These are phyloP conservation scores for Acanthochromis polyacanthus DNA, from an alignment of 2,113 vertebrate species.

Conservation along the genomic window DNA sequence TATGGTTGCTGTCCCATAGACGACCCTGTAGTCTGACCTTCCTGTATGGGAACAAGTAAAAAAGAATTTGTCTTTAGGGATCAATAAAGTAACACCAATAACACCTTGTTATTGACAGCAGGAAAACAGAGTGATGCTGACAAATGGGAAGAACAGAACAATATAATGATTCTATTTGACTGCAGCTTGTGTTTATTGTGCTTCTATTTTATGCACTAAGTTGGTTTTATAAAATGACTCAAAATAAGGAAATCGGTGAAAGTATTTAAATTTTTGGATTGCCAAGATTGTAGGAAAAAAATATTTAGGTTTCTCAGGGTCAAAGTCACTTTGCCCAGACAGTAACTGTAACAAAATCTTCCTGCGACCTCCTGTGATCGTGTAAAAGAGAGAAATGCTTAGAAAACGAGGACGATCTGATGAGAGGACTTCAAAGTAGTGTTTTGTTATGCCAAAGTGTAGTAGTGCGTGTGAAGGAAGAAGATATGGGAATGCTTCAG, in stretches of 20 bases:
- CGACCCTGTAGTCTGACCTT: conserved; percentile 13
- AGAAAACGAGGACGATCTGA: conserved; percentile 17
- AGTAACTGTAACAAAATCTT: conserved; percentile 42
- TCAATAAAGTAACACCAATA: conserved; percentile 29
- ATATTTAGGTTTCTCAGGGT: not conserved
- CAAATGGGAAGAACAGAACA: conserved; percentile 7
- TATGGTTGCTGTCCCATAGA: not conserved
- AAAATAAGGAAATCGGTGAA: not conserved
- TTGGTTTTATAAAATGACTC: too few species aligned
- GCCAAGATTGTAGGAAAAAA: not conserved
- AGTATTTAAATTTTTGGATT: not conserved
- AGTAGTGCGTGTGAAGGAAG: conserved; percentile 22
- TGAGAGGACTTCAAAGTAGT: conserved; percentile 9
- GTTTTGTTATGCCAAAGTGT: conserved; percentile 33
- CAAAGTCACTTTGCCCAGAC: not conserved
- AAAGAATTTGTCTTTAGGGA: conserved; percentile 11
- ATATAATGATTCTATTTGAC: not conserved
- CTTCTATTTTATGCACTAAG: not conserved
- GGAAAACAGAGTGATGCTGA: not conserved
- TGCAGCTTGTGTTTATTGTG: not conserved
- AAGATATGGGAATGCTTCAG: conserved; percentile 34
- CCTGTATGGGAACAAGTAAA: not conserved
- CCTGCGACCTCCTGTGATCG: conserved; percentile 26
- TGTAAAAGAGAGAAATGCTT: not conserved
- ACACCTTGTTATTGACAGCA: not conserved